Percentiles rank a stretch among this genome's conserved stretches.
Evolutionary conservation across 2,113 vertebrate genomes (phyloP).

Genomic region (Ibidorhyncha struthersii): DNA sequence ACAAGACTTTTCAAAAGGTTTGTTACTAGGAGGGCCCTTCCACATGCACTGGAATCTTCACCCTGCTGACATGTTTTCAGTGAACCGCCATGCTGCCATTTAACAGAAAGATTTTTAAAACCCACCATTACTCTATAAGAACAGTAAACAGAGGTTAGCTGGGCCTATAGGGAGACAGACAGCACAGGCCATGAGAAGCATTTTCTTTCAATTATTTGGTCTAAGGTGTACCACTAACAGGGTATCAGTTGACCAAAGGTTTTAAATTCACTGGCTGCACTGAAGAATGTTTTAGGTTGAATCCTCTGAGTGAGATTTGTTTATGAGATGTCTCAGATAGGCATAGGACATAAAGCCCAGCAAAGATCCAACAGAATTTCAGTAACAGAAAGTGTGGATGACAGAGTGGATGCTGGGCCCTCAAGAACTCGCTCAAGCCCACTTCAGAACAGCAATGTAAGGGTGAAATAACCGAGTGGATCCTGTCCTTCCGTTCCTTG

Average conservation of each 20-base stretch:
- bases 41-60: background rate
- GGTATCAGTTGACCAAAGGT: background rate
- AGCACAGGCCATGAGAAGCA: background rate
- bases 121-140: background rate
- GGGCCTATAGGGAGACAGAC: background rate
- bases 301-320: background rate
- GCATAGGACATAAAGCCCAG: background rate
- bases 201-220: background rate
- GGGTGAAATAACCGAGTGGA: background rate
- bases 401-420: background rate
- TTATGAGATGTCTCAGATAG: background rate
- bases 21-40: background rate
- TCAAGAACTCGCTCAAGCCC: background rate
- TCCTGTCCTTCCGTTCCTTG: background rate
- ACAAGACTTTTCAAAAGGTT: background rate
- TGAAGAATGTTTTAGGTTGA: background rate
- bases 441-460: background rate
- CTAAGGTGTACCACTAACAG: background rate
- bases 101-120: background rate
- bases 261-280: background rate
- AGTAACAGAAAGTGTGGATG: background rate
- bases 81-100: background rate
- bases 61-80: background rate
- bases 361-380: background rate
- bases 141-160: background rate